These are phyloP conservation scores for Rhodeus uyekii DNA, from an alignment of 2,797 vertebrate genomes.

Conservation along the genomic window DNA sequence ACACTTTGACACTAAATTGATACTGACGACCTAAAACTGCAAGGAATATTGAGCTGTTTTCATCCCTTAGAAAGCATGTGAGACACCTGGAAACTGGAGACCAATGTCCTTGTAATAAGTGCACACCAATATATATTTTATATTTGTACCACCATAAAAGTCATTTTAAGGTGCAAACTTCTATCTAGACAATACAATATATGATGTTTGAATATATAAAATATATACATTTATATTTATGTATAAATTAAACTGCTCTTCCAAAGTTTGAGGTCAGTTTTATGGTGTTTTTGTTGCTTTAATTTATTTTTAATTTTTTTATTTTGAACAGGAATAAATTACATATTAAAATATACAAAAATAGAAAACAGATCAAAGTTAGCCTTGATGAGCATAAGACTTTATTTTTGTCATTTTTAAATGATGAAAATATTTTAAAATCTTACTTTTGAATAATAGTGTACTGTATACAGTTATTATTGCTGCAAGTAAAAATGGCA, in stretches of 20 bases:
- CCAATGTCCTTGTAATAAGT: not conserved
- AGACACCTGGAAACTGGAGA: not conserved
- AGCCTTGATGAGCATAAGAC: not conserved
- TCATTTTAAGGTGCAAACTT: not conserved
- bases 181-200: not conserved
- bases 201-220: not conserved
- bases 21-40: not conserved
- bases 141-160: not conserved
- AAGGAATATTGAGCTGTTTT: not conserved
- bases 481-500: not conserved
- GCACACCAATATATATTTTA: not conserved
- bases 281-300: no score
- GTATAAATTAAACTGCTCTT: not conserved
- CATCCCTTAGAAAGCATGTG: not conserved
- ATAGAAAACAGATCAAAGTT: not conserved
- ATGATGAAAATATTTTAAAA: not conserved
- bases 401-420: not conserved
- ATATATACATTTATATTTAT: no score
- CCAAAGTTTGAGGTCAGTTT: not conserved
- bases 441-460: not conserved
- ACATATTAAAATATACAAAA: not conserved
- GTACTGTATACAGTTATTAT: not conserved
- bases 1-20: not conserved
- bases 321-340: not conserved
- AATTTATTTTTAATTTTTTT: fast-evolving